Evolutionary conservation across 2,113 vertebrate species (phyloP).

Genomic region (Carettochelys insculpta): DNA sequence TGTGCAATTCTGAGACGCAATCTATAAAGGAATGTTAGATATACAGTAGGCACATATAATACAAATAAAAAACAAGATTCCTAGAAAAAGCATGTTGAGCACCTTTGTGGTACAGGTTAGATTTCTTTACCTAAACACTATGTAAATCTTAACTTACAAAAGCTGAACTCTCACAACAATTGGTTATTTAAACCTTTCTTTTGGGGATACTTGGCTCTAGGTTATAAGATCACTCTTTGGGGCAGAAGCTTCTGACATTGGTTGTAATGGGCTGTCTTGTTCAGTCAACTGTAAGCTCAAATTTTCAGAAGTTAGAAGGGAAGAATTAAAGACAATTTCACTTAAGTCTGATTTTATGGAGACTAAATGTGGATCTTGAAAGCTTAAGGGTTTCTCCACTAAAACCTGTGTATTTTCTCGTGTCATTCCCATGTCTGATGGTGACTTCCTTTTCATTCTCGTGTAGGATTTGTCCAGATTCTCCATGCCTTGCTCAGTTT

Average conservation of each 20-base stretch:
- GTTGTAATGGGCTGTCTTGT: constrained; percentile 65
- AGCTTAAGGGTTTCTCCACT: constrained; percentile 80
- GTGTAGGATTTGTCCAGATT: constrained; percentile 92
- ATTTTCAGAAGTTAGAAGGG: constrained; percentile 80
- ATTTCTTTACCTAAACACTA: constrained; percentile 75
- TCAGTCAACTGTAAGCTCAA: constrained; percentile 76
- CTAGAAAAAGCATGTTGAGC: constrained; percentile 87
- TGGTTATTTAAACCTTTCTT: constrained; percentile 60
- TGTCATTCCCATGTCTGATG: constrained; percentile 89
- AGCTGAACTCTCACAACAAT: constrained; percentile 63
- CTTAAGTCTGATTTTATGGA: constrained; percentile 85
- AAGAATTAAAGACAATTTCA: constrained; percentile 82
- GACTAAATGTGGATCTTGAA: constrained; percentile 83
- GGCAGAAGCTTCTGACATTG: constrained; percentile 58
- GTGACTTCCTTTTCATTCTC: constrained; percentile 94
- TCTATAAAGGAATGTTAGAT: constrained; percentile 80
- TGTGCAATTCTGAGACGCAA: constrained; percentile 77
- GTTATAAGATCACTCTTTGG: constrained; percentile 67
- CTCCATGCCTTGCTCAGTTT: constrained; percentile 91
- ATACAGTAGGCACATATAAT: constrained; percentile 81
- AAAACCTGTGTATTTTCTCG: constrained; percentile 86
- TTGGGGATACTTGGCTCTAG: constrained; percentile 54
- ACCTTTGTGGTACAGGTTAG: constrained; percentile 79
- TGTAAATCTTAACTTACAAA: constrained; percentile 77
- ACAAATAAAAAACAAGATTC: constrained; percentile 78